These are phyloP conservation scores for Ciconia nigra DNA, from an alignment of 2,797 vertebrate species.

Conservation along the genomic window DNA sequence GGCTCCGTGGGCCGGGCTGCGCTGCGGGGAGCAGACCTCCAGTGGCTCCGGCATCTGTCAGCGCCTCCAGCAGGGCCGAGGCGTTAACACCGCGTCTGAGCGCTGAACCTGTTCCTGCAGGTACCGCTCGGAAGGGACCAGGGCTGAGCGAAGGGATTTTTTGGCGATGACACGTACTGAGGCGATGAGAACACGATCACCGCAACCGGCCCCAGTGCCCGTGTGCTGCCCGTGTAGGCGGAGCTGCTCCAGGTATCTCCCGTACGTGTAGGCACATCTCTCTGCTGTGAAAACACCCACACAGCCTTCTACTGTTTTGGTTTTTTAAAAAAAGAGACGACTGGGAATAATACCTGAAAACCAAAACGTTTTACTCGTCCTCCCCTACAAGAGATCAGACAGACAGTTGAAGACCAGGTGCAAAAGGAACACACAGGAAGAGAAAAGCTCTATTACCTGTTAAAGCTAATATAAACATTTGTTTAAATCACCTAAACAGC, in stretches of 20 bases:
- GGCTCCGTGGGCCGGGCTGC: not conserved
- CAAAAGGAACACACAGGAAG: not conserved
- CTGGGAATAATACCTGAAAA: not conserved
- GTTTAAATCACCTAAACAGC: not conserved
- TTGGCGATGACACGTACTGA: fast-evolving
- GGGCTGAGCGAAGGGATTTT: not conserved
- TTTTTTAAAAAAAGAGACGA: not conserved
- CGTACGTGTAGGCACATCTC: fast-evolving
- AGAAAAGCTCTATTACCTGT: not conserved
- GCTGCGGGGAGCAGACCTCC: not conserved
- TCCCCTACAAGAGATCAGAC: not conserved
- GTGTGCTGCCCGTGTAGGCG: not conserved
- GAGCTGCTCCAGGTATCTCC: not conserved
- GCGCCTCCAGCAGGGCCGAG: not conserved
- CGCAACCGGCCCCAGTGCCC: not conserved
- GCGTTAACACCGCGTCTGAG: not conserved
- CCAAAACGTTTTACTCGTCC: not conserved
- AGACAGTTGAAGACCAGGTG: not conserved
- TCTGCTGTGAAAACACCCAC: not conserved
- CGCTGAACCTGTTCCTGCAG: not conserved
- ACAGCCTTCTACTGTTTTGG: not conserved
- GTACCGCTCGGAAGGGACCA: not conserved
- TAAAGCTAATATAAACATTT: not conserved
- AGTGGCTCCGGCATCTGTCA: not conserved
- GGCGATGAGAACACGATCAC: fast-evolving